Evolutionary conservation across 2,113 vertebrate species (phyloP).

Genomic region (Proteles cristata): DNA sequence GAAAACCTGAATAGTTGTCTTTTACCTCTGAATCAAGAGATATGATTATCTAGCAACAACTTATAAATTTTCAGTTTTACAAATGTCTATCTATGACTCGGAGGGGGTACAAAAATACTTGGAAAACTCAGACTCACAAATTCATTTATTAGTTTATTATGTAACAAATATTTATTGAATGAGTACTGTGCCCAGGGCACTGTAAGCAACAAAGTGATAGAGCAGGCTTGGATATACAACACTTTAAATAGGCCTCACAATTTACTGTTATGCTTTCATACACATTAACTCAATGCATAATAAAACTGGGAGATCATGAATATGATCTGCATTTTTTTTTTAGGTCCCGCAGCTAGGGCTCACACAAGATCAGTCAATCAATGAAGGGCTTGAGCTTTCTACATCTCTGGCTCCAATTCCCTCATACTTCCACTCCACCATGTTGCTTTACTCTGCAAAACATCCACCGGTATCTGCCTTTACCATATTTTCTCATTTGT

Average conservation of each 20-base stretch:
- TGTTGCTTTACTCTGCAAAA: background rate
- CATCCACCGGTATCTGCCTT: background rate
- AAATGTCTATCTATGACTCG: conserved; percentile 22
- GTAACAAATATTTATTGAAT: conserved; percentile 28
- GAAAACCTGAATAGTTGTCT: background rate
- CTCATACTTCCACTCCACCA: background rate
- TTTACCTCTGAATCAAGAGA: conserved; percentile 12
- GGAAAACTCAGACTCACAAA: conserved; percentile 46
- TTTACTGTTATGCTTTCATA: background rate
- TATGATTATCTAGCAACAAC: conserved; percentile 1
- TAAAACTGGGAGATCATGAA: background rate
- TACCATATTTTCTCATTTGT: background rate
- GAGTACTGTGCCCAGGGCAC: background rate
- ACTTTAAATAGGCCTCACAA: conserved; percentile 34
- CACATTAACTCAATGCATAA: background rate
- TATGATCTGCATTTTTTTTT: background rate
- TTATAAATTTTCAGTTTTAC: conserved; percentile 30
- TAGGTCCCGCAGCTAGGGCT: background rate
- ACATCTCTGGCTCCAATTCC: background rate
- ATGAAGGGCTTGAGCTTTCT: background rate
- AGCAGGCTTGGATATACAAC: background rate
- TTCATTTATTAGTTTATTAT: conserved; percentile 50
- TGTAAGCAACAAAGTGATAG: background rate
- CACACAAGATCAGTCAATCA: background rate
- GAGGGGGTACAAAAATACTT: background rate